phyloP scores from a whole-genome alignment of 1,140 invertebrate genomes.

The Bombus affinis region DNA sequence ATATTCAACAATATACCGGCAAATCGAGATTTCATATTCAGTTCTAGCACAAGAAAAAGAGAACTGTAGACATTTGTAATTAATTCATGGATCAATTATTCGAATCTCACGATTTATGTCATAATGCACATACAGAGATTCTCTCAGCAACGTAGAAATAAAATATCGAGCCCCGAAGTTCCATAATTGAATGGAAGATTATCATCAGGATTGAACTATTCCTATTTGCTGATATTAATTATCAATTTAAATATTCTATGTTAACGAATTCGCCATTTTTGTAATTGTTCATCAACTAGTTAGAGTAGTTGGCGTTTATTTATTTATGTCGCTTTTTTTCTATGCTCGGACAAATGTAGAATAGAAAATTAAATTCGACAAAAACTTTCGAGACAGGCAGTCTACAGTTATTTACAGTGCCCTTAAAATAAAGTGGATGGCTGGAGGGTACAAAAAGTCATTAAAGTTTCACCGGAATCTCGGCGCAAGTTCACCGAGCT shows the following conservation, averaged over 20 bases:
- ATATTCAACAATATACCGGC: neutral
- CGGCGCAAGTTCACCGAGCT: constrained; percentile 22
- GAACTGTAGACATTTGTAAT: neutral
- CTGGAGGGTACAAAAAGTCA: constrained; percentile 43
- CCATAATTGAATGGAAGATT: neutral
- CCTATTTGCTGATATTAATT: neutral
- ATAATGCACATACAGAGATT: too few species aligned
- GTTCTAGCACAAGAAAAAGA: neutral
- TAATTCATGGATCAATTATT: neutral
- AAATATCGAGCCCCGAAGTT: neutral
- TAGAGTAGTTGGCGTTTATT: neutral
- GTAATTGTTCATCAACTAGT: neutral
- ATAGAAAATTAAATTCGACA: neutral
- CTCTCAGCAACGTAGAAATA: neutral
- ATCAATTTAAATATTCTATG: neutral
- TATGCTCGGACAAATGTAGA: neutral
- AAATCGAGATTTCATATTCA: neutral
- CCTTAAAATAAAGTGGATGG: constrained; percentile 39
- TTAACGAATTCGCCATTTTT: neutral
- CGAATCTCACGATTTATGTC: neutral
- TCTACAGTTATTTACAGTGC: constrained; percentile 48
- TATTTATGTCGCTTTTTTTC: neutral
- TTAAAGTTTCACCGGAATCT: constrained; percentile 58
- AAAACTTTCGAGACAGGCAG: constrained; percentile 38
- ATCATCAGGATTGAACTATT: neutral